phyloP scores from a whole-genome alignment of 2,888 invertebrate species.

The Melieria picta region DNA sequence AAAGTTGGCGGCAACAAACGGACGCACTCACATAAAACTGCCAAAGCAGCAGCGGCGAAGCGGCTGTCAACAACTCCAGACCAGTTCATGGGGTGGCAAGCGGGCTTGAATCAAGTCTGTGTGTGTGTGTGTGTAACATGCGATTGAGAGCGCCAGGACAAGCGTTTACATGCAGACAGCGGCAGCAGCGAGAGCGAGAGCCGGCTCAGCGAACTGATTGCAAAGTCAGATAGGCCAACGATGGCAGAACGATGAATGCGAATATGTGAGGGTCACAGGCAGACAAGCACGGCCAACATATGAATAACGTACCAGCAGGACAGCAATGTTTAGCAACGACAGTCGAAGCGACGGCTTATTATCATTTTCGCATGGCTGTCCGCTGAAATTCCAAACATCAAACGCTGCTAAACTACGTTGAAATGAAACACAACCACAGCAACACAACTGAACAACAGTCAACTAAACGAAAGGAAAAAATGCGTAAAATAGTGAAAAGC shows the following conservation, averaged over 20 bases:
- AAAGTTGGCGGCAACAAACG: not conserved
- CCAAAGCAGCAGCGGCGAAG: too few species aligned
- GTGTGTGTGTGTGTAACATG: too few species aligned
- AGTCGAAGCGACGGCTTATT: slow-evolving; percentile 8
- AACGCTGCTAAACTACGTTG: not conserved
- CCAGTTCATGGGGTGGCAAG: too few species aligned
- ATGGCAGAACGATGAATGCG: slow-evolving; percentile 12
- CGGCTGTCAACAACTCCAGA: too few species aligned
- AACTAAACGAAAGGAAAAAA: not conserved
- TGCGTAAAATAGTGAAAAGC: not conserved
- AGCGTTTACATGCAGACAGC: too few species aligned
- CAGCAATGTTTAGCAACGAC: not conserved
- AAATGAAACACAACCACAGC: not conserved
- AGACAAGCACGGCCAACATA: not conserved
- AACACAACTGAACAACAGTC: not conserved
- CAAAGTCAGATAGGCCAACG: slow-evolving; percentile 28
- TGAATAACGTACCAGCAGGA: not conserved
- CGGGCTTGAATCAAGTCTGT: too few species aligned
- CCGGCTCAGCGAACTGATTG: slow-evolving; percentile 20
- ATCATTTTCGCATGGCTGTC: slow-evolving; percentile 23
- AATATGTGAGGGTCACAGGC: not conserved
- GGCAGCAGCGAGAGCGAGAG: too few species aligned
- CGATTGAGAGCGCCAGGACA: too few species aligned
- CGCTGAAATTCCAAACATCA: too few species aligned
- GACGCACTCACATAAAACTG: too few species aligned